phyloP scores from a whole-genome alignment of 2,888 invertebrate species.

The Teinopalpus imperialis region DNA sequence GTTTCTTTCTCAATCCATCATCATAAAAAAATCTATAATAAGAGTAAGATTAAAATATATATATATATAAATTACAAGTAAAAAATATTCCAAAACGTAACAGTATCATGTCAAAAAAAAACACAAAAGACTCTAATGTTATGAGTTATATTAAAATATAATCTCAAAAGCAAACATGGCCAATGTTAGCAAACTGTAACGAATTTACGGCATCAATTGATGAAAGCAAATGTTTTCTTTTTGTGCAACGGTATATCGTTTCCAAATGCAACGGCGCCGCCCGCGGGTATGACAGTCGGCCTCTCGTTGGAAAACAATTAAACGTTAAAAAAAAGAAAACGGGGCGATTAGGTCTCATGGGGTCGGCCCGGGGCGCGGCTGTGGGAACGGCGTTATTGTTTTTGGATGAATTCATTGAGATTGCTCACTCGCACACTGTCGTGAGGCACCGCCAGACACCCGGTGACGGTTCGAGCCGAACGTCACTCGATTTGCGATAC shows the following conservation, averaged over 20 bases:
- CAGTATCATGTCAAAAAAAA: conserved; percentile 1
- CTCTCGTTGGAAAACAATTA: conserved; percentile 74
- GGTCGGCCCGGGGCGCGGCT: conserved; percentile 60
- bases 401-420: conserved; percentile 49
- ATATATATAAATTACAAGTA: too few species aligned
- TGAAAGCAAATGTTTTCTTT: conserved; percentile 28
- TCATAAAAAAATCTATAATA: too few species aligned
- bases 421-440: conserved; percentile 47
- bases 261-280: conserved; percentile 44
- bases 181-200: conserved; percentile 22
- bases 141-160: conserved; percentile 23
- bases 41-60: too few species aligned
- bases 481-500: conserved; percentile 43
- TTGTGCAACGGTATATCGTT: conserved; percentile 50
- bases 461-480: conserved; percentile 28
- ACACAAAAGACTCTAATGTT: conserved; percentile 1
- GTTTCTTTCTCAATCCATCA: too few species aligned
- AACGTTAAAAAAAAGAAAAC: conserved; percentile 51
- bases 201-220: conserved; percentile 2
- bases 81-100: too few species aligned
- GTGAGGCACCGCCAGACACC: conserved; percentile 29
- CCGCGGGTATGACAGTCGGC: conserved; percentile 63
- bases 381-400: conserved; percentile 67
- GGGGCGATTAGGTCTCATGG: conserved; percentile 38
- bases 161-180: conserved; percentile 27